Evolutionary conservation across 2,888 invertebrate genomes (phyloP).

Genomic region (Ectemnius continuus): DNA sequence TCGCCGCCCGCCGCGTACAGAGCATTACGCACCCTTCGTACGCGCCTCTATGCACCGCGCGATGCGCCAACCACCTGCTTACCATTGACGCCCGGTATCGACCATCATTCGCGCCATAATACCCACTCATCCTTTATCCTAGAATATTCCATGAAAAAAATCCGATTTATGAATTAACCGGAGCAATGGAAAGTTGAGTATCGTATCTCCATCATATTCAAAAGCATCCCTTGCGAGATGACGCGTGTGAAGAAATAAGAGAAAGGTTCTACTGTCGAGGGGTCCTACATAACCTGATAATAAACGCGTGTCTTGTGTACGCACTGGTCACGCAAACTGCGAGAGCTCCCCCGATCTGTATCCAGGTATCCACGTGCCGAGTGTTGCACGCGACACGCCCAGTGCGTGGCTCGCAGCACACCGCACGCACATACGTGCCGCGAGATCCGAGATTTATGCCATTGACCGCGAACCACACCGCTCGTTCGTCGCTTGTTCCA

Average conservation of each 20-base stretch:
- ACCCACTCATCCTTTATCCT: no score
- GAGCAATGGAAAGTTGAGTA: no score
- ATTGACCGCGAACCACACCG: conserved; percentile 61
- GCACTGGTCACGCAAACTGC: conserved; percentile 29
- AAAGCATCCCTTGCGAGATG: no score
- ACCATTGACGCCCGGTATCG: conserved; percentile 12
- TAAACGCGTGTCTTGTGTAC: neutral
- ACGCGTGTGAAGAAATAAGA: no score
- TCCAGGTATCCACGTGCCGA: conserved; percentile 70
- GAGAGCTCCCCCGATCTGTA: conserved; percentile 58
- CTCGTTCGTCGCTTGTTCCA: conserved; percentile 60
- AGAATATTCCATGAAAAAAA: no score
- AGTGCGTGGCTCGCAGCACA: conserved; percentile 65
- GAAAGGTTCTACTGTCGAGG: neutral
- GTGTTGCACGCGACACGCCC: conserved; percentile 71
- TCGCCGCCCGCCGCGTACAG: conserved; percentile 54
- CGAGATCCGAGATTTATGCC: conserved; percentile 63
- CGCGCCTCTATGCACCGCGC: conserved; percentile 63
- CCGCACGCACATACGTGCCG: conserved; percentile 61
- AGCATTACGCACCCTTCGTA: conserved; percentile 70
- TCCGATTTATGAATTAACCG: no score
- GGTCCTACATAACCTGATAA: neutral
- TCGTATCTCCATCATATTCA: no score
- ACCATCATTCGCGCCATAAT: no score
- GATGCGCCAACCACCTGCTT: conserved; percentile 56